Evolutionary conservation across 2,797 vertebrate genomes (phyloP), one percentile per base, ranked within the genome.

Genomic region (Liparis tanakae): DNA sequence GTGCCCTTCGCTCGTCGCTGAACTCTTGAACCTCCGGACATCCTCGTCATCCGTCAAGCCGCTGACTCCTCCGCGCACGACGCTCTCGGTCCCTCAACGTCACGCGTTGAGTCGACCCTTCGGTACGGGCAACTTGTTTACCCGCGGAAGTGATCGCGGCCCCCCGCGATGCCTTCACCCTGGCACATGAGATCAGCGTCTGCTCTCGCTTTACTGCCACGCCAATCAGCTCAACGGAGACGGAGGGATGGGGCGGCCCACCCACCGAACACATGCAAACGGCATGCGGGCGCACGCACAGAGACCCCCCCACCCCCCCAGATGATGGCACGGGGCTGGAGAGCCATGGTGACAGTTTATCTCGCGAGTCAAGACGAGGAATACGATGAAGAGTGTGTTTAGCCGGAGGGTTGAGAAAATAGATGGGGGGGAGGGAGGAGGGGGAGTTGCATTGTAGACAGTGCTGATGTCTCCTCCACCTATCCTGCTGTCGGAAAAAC

Each of bases 171-270:
- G 83, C 79, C 78, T 79, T 77, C 79, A 46, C 83, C 81, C 85
- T 89, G 87, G 86, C 89, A 89, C 83, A 85, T 60, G 76, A 72
- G 82, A 91, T 91, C 77, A 90, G 74, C 62, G 86, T 91, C 88
- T 88, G 59, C 87, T 68, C 76, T 58, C 74, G 9, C 85, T 53
- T 2, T 30, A 77, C 88, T 89, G 89, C 86, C 87, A 83, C 54
- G 84, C 79, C 87, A 86, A 85, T 91, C 86, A 80, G 81, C 72
- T 80, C 81, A 79, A 22, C 81, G 1, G 76, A 81, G 83, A 82
- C 34, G 10, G 80, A 74, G 73, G 82, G 70, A 74, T 79, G 85
- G 89, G 85, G 89, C 82, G 81, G 81, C 80, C 80, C 86, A 87
- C 90, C 83, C 85, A 73, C 86, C 82, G 60, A 44, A 54, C 66